A percentile compares a stretch with the other conserved stretches of the same genome.
These are phyloP conservation scores for Serripes groenlandicus DNA, from an alignment of 2,888 invertebrate genomes.

Conservation along the genomic window DNA sequence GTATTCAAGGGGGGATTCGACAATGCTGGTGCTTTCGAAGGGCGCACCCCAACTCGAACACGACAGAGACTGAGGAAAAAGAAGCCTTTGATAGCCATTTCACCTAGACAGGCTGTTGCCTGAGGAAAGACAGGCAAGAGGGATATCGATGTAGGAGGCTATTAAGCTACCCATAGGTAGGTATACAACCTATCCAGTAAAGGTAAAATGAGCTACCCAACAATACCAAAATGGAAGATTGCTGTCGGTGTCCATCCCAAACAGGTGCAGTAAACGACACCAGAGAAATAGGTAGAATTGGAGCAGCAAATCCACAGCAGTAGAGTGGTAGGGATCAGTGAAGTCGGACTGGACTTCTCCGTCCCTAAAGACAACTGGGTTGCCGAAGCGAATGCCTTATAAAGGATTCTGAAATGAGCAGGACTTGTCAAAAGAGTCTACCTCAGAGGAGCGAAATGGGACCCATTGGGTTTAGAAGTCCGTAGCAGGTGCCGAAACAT, in stretches of 20 bases:
- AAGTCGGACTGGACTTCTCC: not conserved
- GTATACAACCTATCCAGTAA: not conserved
- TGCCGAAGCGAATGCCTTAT: not conserved
- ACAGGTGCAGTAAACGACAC: not conserved
- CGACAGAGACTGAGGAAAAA: no score
- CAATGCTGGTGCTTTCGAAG: not conserved
- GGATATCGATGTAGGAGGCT: not conserved
- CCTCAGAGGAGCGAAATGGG: not conserved
- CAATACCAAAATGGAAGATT: not conserved
- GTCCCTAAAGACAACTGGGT: not conserved
- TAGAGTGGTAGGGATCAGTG: not conserved
- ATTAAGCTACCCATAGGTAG: not conserved
- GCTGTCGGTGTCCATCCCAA: slow-evolving; percentile 12
- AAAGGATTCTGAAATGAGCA: not conserved
- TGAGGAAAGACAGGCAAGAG: not conserved
- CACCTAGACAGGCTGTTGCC: not conserved
- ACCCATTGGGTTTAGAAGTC: not conserved
- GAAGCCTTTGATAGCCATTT: slow-evolving; percentile 19
- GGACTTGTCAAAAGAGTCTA: not conserved
- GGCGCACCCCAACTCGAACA: no score
- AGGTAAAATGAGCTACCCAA: not conserved
- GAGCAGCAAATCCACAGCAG: not conserved
- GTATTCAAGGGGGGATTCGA: not conserved
- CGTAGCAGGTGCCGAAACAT: not conserved
- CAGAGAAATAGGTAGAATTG: not conserved